These are phyloP conservation scores for Erebia epiphron DNA, from an alignment of 2,888 invertebrate genomes.

Conservation along the genomic window DNA sequence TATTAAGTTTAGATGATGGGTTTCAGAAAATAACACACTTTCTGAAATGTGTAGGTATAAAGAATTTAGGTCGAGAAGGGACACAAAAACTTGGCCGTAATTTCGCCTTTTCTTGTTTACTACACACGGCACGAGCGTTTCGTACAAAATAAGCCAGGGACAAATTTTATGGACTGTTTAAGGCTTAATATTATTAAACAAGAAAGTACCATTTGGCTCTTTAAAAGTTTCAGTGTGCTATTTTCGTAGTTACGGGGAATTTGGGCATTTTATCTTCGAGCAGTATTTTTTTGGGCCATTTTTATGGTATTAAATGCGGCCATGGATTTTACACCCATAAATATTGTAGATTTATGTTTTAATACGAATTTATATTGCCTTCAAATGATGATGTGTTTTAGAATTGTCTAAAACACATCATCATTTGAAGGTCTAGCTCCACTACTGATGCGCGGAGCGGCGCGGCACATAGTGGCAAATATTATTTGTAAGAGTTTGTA, in stretches of 20 bases:
- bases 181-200: slow-evolving; percentile 36
- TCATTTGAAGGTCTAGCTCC: too few species aligned
- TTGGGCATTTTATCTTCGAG: not conserved
- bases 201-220: slow-evolving; percentile 34
- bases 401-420: too few species aligned
- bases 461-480: too few species aligned
- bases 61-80: slow-evolving; percentile 1
- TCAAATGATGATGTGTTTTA: too few species aligned
- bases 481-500: too few species aligned
- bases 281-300: not conserved
- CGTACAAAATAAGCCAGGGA: slow-evolving; percentile 26
- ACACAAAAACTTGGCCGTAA: slow-evolving; percentile 4
- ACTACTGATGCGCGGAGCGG: too few species aligned
- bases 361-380: not conserved
- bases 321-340: slow-evolving; percentile 13
- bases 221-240: slow-evolving; percentile 32
- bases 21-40: not conserved
- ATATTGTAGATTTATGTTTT: not conserved
- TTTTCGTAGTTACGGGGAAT: slow-evolving; percentile 12
- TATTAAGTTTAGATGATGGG: too few species aligned
- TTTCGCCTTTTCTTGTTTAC: slow-evolving; percentile 20
- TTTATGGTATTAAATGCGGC: not conserved
- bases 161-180: slow-evolving; percentile 34
- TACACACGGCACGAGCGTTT: slow-evolving; percentile 5
- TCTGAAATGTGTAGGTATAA: not conserved